Percentiles rank a stretch among this genome's conserved stretches.
phyloP scores from a whole-genome alignment of 1,140 invertebrate genomes.

The Polypedilum pembai region DNA sequence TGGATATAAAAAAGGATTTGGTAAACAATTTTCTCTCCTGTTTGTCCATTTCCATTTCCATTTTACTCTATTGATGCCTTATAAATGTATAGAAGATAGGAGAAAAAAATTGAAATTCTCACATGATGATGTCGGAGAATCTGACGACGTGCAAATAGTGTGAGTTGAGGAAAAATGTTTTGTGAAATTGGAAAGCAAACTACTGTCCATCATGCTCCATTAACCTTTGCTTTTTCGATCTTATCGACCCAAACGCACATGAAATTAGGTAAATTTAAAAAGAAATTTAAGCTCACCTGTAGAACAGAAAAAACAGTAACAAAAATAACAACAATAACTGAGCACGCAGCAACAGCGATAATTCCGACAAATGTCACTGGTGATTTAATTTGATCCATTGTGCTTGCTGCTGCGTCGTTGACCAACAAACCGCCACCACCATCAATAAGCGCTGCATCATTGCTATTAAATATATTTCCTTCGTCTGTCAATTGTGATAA shows the following conservation, averaged over 20 bases:
- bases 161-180: not conserved
- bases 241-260: no score
- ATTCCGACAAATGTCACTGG: constrained; percentile 53
- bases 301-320: constrained; percentile 57
- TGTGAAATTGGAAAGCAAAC: constrained; percentile 2
- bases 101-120: no score
- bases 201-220: constrained; percentile 5
- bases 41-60: constrained; percentile 11
- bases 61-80: not conserved
- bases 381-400: constrained; percentile 42
- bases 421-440: constrained; percentile 38
- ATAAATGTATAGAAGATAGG: no score
- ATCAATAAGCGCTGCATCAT: constrained; percentile 36
- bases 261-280: no score
- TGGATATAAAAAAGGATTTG: constrained; percentile 12
- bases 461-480: constrained; percentile 32
- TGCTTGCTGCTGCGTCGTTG: constrained; percentile 39
- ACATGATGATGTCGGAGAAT: no score
- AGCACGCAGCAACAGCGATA: constrained; percentile 56
- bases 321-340: constrained; percentile 57
- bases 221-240: not conserved
- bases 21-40: constrained; percentile 13
- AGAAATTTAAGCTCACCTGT: constrained; percentile 59
- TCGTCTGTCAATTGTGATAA: constrained; percentile 43
- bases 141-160: constrained; percentile 13